Evolutionary conservation across 2,113 vertebrate species (phyloP).

Genomic region (Chamaetylas fuelleborni): DNA sequence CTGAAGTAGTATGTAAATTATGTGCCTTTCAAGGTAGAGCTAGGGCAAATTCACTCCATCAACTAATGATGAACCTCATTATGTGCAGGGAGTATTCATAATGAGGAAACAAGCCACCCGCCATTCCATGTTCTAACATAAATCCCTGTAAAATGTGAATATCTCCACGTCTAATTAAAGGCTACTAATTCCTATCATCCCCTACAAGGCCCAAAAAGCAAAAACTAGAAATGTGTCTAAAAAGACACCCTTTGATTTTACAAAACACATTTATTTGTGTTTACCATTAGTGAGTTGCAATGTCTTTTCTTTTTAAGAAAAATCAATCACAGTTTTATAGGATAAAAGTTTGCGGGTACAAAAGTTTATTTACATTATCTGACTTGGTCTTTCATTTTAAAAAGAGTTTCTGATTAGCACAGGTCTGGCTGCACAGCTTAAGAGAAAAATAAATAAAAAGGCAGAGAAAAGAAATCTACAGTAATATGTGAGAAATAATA

Average conservation of each 20-base stretch:
- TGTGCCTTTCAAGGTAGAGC: constrained; percentile 97
- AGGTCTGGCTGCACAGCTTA: neutral
- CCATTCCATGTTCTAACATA: constrained; percentile 91
- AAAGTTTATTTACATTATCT: constrained; percentile 48
- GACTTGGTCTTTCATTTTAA: neutral
- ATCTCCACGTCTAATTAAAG: constrained; percentile 99
- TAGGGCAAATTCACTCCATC: constrained; percentile 97
- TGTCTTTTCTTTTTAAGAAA: neutral
- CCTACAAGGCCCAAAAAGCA: constrained; percentile 75
- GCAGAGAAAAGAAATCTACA: neutral
- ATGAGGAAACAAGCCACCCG: constrained; percentile 93
- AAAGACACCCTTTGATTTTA: neutral
- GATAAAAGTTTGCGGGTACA: constrained; percentile 51
- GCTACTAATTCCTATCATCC: constrained; percentile 92
- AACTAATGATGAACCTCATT: constrained; percentile 99
- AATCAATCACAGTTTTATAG: neutral
- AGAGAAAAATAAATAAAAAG: neutral
- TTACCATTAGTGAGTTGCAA: neutral
- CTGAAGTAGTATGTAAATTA: constrained; percentile 96
- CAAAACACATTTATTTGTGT: constrained; percentile 43
- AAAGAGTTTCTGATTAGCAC: constrained; percentile 39
- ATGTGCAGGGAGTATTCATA: constrained; percentile 94
- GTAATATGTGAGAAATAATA: neutral
- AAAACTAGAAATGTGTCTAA: constrained; percentile 55
- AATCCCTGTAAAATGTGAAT: constrained; percentile 98